Conservation (phyloP, 2,797 vertebrate genomes). For the Capromys pilorides region DNA sequence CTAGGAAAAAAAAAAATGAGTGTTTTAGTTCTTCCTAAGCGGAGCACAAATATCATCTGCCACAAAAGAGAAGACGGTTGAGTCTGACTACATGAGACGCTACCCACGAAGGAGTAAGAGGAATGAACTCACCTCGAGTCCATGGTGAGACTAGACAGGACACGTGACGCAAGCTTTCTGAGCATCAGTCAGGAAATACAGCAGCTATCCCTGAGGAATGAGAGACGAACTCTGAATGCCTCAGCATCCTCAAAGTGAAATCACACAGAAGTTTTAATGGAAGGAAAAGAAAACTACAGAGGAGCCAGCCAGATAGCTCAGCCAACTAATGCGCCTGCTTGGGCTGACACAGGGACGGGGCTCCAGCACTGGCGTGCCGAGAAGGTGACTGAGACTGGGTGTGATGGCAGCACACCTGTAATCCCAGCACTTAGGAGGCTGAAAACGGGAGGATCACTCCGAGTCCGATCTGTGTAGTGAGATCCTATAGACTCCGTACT, state of each 20-base stretch:
- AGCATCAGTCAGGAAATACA: neutral
- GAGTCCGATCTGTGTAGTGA: no score
- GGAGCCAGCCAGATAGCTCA: no score
- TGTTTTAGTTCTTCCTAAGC: neutral
- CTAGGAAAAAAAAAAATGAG: neutral
- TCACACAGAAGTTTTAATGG: neutral
- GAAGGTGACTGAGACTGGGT: no score
- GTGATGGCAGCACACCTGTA: no score
- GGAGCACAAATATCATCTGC: neutral
- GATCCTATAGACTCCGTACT: no score
- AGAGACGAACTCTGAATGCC: neutral
- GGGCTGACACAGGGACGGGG: no score
- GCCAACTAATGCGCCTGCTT: no score
- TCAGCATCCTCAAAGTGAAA: neutral
- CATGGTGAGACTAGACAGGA: neutral
- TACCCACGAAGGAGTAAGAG: neutral
- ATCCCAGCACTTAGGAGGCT: no score
- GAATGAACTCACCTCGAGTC: neutral
- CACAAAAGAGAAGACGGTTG: neutral
- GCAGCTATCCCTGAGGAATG: neutral
- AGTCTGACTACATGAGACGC: neutral
- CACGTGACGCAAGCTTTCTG: neutral
- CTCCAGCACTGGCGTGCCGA: no score
- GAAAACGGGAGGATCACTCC: no score
- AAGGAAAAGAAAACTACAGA: neutral